Evolutionary conservation across 2,888 invertebrate genomes (phyloP), one percentile per base, ranked within the genome.

Genomic region (Synergus umbraculus): DNA sequence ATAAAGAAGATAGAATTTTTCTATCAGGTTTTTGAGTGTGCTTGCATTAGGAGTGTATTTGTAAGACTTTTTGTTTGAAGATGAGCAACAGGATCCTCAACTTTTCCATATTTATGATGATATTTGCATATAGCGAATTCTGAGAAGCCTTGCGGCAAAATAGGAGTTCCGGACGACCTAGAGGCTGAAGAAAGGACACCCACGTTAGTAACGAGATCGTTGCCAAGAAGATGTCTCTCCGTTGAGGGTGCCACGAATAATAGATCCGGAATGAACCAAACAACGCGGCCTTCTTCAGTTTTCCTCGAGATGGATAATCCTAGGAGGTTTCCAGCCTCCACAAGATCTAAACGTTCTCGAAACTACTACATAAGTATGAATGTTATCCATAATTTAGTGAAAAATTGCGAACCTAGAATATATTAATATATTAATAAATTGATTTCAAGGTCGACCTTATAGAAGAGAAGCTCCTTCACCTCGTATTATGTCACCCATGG

Each of bases 401-500:
- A 73, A 73, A 73, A 37, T n/a, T 15, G n/a, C 37, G 49, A 49
- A 49, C 22, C 29, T 10, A 73, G 66, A 43, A 22, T 22, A 22
- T 22, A 22, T 22, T 22, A 22, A 22, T 22, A 22, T 22, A 22
- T 22, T 22, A 22, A 2, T 54, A n/a, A 18, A 22, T 60, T 29
- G 13, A 69, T 73, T 54, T 54, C 8, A 67, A 90, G 90, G 87
- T 63, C 87, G 89, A 67, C 86, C 88, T 4, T 87, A 89, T 63
- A 87, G 87, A 79, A 83, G 89, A 9, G 91, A 90, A 73, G 86
- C 89, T 0, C 87, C 91, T 18, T 94, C 95, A 60, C 95, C 95
- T 0, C 93, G 94, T 76, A 95, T 95, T 84, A 95, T 95, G 95
- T 95, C 95, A 0, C 95, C 95, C 0, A 93, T 95, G 92, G 95